A percentile compares a stretch with the other conserved stretches of the same genome.
These are phyloP conservation scores for Rhinoderma darwinii DNA, from an alignment of 2,113 vertebrate genomes.

Conservation along the genomic window DNA sequence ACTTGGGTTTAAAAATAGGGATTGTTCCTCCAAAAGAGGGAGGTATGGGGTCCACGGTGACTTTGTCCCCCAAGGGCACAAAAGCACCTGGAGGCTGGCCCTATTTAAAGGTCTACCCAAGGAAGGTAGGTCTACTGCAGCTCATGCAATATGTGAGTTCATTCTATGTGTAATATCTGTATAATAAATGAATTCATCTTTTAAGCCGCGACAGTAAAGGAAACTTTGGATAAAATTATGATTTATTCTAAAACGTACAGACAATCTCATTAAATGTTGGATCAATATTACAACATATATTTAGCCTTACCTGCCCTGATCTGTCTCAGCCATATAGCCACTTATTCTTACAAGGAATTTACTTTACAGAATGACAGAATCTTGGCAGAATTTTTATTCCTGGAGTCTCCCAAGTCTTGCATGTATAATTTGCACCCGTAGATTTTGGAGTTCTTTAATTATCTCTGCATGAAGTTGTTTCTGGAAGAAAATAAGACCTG, in stretches of 20 bases:
- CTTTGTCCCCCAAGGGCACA: background rate
- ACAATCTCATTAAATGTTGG: constrained; percentile 52
- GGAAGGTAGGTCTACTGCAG: too few species aligned
- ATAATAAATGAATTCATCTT: background rate
- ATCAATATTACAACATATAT: constrained; percentile 52
- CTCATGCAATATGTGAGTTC: background rate
- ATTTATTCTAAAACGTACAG: constrained; percentile 50
- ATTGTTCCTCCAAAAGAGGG: too few species aligned
- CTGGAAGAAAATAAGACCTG: constrained; percentile 2
- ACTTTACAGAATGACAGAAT: constrained; percentile 50
- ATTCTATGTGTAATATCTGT: background rate
- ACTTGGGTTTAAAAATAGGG: too few species aligned
- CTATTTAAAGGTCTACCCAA: too few species aligned
- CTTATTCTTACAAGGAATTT: constrained; percentile 16
- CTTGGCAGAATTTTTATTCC: constrained; percentile 50
- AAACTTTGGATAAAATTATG: background rate
- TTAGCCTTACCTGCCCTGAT: constrained; percentile 55
- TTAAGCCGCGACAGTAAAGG: background rate
- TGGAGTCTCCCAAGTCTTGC: constrained; percentile 37
- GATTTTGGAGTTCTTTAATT: constrained; percentile 53
- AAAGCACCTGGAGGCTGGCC: background rate
- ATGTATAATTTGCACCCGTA: constrained; percentile 52
- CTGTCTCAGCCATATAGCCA: constrained; percentile 21
- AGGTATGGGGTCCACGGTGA: too few species aligned
- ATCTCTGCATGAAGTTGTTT: constrained; percentile 43